Percentiles rank a stretch among this genome's conserved stretches.
Evolutionary conservation across 2,113 vertebrate species (phyloP).

Genomic region (Ammodramus savannarum): DNA sequence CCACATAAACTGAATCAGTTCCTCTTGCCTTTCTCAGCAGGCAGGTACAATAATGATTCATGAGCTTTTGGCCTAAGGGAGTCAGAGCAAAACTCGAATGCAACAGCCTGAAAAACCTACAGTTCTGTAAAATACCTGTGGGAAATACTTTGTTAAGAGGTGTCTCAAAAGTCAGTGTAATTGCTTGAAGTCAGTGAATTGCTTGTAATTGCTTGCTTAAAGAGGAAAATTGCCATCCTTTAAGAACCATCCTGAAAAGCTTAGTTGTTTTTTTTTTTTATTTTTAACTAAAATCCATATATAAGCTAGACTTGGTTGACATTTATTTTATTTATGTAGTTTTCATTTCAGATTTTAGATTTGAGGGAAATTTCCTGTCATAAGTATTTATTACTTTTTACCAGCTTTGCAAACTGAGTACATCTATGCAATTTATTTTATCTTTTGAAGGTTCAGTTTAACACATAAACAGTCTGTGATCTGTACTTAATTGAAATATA

Average conservation of each 20-base stretch:
- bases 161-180: constrained; percentile 49
- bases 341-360: not conserved
- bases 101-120: not conserved
- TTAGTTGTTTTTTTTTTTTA: not conserved
- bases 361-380: not conserved
- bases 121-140: constrained; percentile 19
- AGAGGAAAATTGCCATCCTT: constrained; percentile 34
- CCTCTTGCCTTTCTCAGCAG: constrained; percentile 57
- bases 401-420: not conserved
- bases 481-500: not conserved
- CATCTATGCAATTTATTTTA: not conserved
- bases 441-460: not conserved
- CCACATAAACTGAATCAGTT: constrained; percentile 59
- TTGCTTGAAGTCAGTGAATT: not conserved
- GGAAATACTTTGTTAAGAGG: constrained; percentile 50
- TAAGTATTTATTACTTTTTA: not conserved
- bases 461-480: not conserved
- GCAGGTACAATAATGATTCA: constrained; percentile 68
- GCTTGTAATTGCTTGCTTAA: constrained; percentile 52
- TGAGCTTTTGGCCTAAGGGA: constrained; percentile 58
- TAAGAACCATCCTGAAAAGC: not conserved
- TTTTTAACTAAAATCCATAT: not conserved
- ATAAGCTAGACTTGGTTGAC: not conserved
- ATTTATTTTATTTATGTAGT: not conserved
- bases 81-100: constrained; percentile 64